These are phyloP conservation scores for Oncorhynchus gorbuscha DNA, from an alignment of 2,113 vertebrate genomes.

Conservation along the genomic window DNA sequence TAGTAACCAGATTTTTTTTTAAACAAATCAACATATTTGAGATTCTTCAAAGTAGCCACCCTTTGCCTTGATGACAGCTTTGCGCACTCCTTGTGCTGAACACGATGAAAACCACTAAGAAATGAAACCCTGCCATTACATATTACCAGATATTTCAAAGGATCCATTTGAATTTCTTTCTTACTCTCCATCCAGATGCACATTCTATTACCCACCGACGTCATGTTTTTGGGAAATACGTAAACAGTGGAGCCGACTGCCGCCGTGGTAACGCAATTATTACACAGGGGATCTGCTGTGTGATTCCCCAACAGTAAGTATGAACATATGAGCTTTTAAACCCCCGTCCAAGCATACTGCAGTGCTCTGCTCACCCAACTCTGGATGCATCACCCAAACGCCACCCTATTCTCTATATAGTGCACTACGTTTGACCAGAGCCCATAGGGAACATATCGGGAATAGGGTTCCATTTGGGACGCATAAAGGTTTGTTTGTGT, in stretches of 20 bases:
- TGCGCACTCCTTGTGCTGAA: background rate
- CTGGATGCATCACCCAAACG: too few relatives aligned
- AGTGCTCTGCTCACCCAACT: background rate
- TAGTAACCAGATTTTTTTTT: too few relatives aligned
- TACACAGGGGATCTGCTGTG: conserved; percentile 44
- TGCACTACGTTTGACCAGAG: too few relatives aligned
- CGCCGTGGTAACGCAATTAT: conserved; percentile 29
- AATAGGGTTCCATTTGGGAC: too few relatives aligned
- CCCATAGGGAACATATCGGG: too few relatives aligned
- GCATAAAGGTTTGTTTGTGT: conserved; percentile 17
- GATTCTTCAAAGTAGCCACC: too few relatives aligned
- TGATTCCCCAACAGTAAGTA: conserved; percentile 58
- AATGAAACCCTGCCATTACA: background rate
- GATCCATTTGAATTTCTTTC: conserved; percentile 10
- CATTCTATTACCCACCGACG: conserved; percentile 41
- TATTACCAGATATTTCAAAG: conserved; percentile 21
- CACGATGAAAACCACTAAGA: conserved; percentile 20
- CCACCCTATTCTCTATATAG: too few relatives aligned
- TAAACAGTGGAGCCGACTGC: conserved; percentile 37
- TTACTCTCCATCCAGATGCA: conserved; percentile 13
- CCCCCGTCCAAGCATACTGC: conserved; percentile 11
- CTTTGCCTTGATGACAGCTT: too few relatives aligned
- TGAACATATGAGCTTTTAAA: conserved; percentile 47
- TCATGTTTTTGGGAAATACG: conserved; percentile 46
- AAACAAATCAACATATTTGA: too few relatives aligned